Evolutionary conservation across 1,140 invertebrate genomes (phyloP).

Genomic region (Ditylenchus dipsaci): DNA sequence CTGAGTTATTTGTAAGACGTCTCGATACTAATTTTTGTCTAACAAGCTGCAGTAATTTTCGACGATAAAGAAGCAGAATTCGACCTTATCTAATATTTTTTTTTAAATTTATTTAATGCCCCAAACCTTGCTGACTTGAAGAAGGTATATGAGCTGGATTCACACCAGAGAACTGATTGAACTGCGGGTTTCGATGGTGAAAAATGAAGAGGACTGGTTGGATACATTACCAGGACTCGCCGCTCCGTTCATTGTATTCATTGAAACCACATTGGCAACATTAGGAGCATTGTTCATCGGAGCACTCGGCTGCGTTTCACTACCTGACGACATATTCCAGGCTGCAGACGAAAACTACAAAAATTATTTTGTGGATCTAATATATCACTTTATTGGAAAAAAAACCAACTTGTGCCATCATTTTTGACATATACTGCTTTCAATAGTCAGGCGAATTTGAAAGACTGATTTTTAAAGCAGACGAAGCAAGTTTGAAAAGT

Average conservation of each 20-base stretch:
- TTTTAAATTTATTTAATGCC: too few relatives aligned
- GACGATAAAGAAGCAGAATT: too few relatives aligned
- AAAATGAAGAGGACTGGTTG: not conserved
- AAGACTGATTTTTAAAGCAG: too few relatives aligned
- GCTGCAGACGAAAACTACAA: slow-evolving; percentile 3
- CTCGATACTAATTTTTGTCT: not conserved
- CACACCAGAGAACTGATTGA: not conserved
- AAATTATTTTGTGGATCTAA: not conserved
- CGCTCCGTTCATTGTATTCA: not conserved
- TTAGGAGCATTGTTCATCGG: not conserved
- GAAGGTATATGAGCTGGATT: too few relatives aligned
- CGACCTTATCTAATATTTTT: too few relatives aligned
- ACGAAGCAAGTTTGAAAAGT: too few relatives aligned
- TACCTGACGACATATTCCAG: slow-evolving; percentile 7
- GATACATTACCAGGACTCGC: not conserved
- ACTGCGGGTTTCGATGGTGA: not conserved
- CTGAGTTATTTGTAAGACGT: too few relatives aligned
- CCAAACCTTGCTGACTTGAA: not conserved
- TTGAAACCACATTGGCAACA: not conserved
- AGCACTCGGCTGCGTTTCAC: not conserved
- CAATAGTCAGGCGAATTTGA: not conserved
- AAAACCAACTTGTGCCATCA: slow-evolving; percentile 5
- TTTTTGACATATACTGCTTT: slow-evolving; percentile 1
- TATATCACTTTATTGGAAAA: not conserved
- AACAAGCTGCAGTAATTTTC: too few relatives aligned